Conservation (phyloP, 2,888 invertebrate genomes). For the Acrobasis repandana region DNA sequence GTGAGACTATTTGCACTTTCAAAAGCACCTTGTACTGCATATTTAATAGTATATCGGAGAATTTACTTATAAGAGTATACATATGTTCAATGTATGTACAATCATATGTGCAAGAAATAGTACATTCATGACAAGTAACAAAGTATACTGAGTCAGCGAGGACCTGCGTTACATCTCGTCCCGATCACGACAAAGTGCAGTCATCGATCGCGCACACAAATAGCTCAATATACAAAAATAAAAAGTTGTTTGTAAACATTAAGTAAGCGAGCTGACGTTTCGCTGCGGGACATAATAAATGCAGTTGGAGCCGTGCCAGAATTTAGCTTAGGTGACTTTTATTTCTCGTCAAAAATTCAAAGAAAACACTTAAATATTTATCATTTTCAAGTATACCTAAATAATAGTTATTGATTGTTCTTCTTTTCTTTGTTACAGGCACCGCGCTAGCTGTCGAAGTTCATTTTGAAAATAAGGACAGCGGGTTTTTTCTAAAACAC, state of each 20-base stretch:
- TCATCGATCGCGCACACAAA: constrained; percentile 28
- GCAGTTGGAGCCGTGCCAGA: constrained; percentile 67
- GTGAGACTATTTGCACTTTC: too few relatives aligned
- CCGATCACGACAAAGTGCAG: constrained; percentile 15
- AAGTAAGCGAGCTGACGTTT: constrained; percentile 50
- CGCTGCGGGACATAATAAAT: constrained; percentile 52
- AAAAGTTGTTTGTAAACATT: constrained; percentile 64
- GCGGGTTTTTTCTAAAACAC: constrained; percentile 94
- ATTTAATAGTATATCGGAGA: too few relatives aligned
- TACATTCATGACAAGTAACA: too few relatives aligned
- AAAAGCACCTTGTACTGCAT: too few relatives aligned
- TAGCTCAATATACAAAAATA: constrained; percentile 39
- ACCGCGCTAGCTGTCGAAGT: constrained; percentile 90
- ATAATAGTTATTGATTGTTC: constrained; percentile 44
- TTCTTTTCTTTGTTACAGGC: constrained; percentile 81
- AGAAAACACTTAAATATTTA: constrained; percentile 60
- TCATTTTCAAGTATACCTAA: constrained; percentile 58
- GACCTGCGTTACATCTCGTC: background rate
- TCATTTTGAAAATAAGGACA: constrained; percentile 95
- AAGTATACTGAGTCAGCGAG: background rate
- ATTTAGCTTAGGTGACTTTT: constrained; percentile 63
- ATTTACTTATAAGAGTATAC: too few relatives aligned
- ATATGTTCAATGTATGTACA: too few relatives aligned
- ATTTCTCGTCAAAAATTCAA: constrained; percentile 60
- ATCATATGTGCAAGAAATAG: too few relatives aligned